Base-by-base conservation (phyloP, 2,113 vertebrate genomes). In the Grantiella picta region DNA sequence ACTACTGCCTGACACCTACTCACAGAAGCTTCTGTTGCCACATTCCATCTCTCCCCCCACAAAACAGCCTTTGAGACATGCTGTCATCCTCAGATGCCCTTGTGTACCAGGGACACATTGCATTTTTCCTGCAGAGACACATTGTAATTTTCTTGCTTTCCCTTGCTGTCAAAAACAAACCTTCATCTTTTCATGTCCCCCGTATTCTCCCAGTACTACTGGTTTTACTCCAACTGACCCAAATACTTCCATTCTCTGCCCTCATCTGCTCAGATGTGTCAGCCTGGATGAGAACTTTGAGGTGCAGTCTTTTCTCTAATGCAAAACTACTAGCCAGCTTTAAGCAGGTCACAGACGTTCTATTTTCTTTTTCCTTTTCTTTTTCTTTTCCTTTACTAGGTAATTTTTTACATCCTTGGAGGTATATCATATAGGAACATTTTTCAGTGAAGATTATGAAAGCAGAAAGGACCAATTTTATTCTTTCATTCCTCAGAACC, bases 351-450 rank as follows among this genome's bases (percentile, higher is more conserved):
- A 47, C 22, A 78, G 47, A 84, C 33, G 1, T 6, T 57, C 38
- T 0, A 2, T 84, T 69, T 68, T 61, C 4, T 23, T 35, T 79
- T 71, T 52, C 2, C 2, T 75, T 54, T 66, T 28, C 8, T 13
- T 36, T 54, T 54, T 31, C 3, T 20, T 82, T 68, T 40, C 18
- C 23, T 56, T 60, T 65, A 36, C 36, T 13, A 7, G 17, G 1
- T 1, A 64, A 9, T 27, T 29, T 10, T 88, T 77, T 45, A 19
- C 15, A 36, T 59, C 28, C 23, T 76, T 5, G 1, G 21, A 56
- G 3, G 3, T 36, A 7, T 57, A 23, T 57, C 3, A 3, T 33
- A 17, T n/a, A 20, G 14, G 4, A 68, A 52, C 4, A 0, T 50
- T 68, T 83, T 75, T 24, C 73, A 49, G 40, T 21, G 20, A 71